These are phyloP conservation scores for Piprites chloris DNA, from an alignment of 2,113 vertebrate species.

Conservation along the genomic window DNA sequence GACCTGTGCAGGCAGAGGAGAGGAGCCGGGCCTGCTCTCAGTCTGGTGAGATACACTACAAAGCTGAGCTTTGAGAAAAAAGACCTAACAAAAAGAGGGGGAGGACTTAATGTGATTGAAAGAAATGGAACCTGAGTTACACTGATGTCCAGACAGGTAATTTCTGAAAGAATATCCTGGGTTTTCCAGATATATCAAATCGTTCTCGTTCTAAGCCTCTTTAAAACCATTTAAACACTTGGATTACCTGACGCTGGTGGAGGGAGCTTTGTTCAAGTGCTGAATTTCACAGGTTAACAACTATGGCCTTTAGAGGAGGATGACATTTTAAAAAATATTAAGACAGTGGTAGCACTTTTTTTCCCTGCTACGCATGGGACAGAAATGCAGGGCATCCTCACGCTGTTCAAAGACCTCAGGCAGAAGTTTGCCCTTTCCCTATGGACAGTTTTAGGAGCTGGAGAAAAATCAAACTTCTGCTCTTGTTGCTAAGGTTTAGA, in stretches of 20 bases:
- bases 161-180: not conserved
- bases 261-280: not conserved
- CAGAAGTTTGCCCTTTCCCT: not conserved
- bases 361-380: not conserved
- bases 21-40: not conserved
- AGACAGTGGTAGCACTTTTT: not conserved
- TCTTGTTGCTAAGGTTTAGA: not conserved
- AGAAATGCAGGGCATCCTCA: not conserved
- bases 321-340: not conserved
- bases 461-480: not conserved
- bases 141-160: not conserved
- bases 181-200: not conserved
- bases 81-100: not conserved
- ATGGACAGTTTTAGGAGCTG: not conserved
- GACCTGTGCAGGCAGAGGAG: not conserved
- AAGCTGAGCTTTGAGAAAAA: not conserved
- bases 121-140: not conserved
- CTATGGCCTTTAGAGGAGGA: not conserved
- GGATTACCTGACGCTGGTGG: not conserved
- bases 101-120: not conserved
- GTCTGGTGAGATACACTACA: not conserved
- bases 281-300: not conserved
- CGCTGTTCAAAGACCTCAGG: not conserved
- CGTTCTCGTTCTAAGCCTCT: not conserved
- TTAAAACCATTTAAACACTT: not conserved